These are phyloP conservation scores for Diadumene lineata DNA, from an alignment of 92 coral and sea anemone species.

Conservation along the genomic window DNA sequence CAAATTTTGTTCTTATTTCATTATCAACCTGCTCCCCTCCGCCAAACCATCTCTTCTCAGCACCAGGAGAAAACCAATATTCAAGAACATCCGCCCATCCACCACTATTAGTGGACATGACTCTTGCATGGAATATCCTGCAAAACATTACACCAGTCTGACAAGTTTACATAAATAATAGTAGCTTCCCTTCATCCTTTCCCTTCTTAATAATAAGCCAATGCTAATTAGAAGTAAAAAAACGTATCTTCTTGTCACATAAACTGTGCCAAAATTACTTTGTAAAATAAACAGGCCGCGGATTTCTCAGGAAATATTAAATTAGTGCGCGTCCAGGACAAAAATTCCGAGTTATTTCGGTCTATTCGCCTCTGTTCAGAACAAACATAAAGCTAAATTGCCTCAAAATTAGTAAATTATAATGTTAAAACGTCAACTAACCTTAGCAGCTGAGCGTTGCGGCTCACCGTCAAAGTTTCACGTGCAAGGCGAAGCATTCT, in stretches of 20 bases:
- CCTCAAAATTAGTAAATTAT: neutral
- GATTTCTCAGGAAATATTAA: too few relatives aligned
- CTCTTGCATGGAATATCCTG: neutral
- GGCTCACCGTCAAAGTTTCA: neutral
- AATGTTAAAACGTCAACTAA: neutral
- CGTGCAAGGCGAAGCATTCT: neutral
- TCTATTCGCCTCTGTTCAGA: too few relatives aligned
- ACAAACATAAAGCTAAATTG: neutral
- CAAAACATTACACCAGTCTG: too few relatives aligned
- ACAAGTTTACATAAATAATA: too few relatives aligned
- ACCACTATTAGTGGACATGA: conserved; percentile 17
- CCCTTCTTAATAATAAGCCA: too few relatives aligned
- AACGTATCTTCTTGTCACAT: too few relatives aligned
- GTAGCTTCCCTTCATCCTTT: too few relatives aligned
- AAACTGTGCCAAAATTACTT: too few relatives aligned
- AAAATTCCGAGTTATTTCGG: too few relatives aligned
- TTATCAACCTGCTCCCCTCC: conserved; percentile 67
- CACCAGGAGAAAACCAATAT: conserved; percentile 81
- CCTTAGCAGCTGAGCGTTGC: neutral
- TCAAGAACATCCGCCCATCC: conserved; percentile 54
- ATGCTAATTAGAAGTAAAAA: too few relatives aligned
- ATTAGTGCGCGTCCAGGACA: too few relatives aligned
- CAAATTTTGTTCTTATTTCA: conserved; percentile 69
- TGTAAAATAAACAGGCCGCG: too few relatives aligned
- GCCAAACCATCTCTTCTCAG: conserved; percentile 66